phyloP scores from a whole-genome alignment of 64 coral and sea anemone species.

The Orbicella faveolata region DNA sequence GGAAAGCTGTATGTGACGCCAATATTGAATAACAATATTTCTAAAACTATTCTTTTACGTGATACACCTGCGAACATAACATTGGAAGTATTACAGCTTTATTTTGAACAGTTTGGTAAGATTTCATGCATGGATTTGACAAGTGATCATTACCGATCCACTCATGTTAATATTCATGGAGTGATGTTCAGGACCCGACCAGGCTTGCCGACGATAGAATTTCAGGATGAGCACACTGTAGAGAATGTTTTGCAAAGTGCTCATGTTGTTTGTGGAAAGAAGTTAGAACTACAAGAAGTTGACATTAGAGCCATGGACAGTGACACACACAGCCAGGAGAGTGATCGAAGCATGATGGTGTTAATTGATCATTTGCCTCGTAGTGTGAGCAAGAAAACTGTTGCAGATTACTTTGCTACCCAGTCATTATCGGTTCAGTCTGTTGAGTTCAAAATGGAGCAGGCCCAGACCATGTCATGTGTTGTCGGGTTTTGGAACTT shows the following conservation, averaged over 20 bases:
- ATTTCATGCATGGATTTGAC: background rate
- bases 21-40: background rate
- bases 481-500: slow-evolving; percentile 1
- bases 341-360: background rate
- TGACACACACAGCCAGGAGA: background rate
- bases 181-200: background rate
- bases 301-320: background rate
- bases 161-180: background rate
- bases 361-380: background rate
- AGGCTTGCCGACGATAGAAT: background rate
- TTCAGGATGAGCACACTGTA: background rate
- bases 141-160: background rate
- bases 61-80: background rate
- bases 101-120: background rate
- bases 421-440: background rate
- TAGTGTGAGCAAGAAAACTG: background rate
- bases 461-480: background rate
- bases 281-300: background rate
- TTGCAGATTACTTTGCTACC: background rate
- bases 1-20: background rate
- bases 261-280: background rate
- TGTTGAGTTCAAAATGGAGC: background rate
- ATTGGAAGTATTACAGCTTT: background rate
- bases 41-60: background rate
- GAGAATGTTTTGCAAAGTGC: background rate